Percentiles rank a stretch among this genome's conserved stretches.
Conservation (phyloP, 2,113 vertebrate species). For the Ibidorhyncha struthersii region DNA sequence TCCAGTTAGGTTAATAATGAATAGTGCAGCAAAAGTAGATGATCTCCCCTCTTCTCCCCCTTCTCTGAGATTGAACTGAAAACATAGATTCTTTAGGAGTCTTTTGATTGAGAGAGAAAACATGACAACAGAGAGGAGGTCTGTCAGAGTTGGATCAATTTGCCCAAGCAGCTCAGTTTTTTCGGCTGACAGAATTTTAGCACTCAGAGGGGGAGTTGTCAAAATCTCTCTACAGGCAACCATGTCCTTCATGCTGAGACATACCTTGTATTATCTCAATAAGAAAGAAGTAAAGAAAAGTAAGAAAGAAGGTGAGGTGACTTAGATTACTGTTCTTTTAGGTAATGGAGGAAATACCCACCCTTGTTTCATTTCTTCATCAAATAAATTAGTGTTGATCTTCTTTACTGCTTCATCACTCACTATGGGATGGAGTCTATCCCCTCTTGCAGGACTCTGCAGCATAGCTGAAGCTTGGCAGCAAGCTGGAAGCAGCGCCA, state of each 20-base stretch:
- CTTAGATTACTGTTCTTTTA: constrained; percentile 9
- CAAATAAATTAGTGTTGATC: background rate
- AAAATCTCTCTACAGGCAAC: constrained; percentile 63
- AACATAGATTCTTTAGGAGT: constrained; percentile 20
- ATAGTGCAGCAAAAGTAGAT: background rate
- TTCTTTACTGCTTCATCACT: background rate
- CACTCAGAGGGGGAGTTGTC: constrained; percentile 70
- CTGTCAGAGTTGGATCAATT: constrained; percentile 67
- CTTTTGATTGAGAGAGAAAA: constrained; percentile 61
- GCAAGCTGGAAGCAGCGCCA: background rate
- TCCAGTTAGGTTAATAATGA: background rate
- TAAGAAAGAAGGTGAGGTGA: background rate
- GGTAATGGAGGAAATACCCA: background rate
- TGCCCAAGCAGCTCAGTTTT: constrained; percentile 52
- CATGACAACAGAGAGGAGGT: constrained; percentile 40
- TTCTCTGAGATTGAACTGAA: background rate
- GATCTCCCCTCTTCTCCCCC: background rate
- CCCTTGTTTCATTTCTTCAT: constrained; percentile 8
- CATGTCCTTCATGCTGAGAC: constrained; percentile 49
- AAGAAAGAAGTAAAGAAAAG: background rate
- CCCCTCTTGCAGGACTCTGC: background rate
- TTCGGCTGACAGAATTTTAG: constrained; percentile 66
- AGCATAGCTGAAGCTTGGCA: background rate
- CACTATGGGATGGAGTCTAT: background rate
- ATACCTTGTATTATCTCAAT: constrained; percentile 43